Percentiles rank a stretch among this genome's conserved stretches.
phyloP scores from a whole-genome alignment of 2,797 vertebrate genomes.

The Semotilus atromaculatus region DNA sequence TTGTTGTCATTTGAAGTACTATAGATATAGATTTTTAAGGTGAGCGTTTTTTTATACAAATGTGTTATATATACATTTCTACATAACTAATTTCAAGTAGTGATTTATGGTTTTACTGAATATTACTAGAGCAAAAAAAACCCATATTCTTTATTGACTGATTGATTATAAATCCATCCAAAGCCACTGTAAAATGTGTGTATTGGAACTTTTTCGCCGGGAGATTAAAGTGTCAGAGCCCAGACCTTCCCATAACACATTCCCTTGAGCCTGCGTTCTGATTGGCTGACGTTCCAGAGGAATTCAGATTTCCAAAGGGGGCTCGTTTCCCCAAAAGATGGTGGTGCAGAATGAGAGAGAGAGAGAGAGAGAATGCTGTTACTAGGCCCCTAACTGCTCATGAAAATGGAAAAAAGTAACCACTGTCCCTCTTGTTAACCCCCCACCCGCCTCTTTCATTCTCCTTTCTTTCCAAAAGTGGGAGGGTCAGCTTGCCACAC shows the following conservation, averaged over 20 bases:
- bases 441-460: background rate
- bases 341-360: slow-evolving; percentile 12
- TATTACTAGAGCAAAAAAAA: background rate
- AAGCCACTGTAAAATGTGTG: slow-evolving; percentile 14
- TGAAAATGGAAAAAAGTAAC: slow-evolving; percentile 50
- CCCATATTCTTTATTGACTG: background rate
- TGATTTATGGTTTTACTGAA: too few relatives aligned
- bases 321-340: slow-evolving; percentile 44
- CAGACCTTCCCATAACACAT: slow-evolving; percentile 57
- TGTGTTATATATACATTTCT: background rate
- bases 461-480: slow-evolving; percentile 26
- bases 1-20: background rate
- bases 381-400: slow-evolving; percentile 48
- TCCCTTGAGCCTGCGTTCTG: slow-evolving; percentile 47
- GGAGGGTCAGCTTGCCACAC: slow-evolving; percentile 19
- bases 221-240: slow-evolving; percentile 54
- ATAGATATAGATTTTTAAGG: background rate
- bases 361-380: slow-evolving; percentile 30
- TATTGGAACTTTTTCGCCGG: slow-evolving; percentile 35
- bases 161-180: background rate
- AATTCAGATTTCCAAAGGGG: slow-evolving; percentile 55
- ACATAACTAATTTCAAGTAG: background rate
- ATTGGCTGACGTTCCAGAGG: slow-evolving; percentile 60
- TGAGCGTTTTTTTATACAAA: background rate
- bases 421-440: slow-evolving; percentile 44